Base-by-base conservation (phyloP, 2,113 vertebrate genomes). In the Donacobius atricapilla region DNA sequence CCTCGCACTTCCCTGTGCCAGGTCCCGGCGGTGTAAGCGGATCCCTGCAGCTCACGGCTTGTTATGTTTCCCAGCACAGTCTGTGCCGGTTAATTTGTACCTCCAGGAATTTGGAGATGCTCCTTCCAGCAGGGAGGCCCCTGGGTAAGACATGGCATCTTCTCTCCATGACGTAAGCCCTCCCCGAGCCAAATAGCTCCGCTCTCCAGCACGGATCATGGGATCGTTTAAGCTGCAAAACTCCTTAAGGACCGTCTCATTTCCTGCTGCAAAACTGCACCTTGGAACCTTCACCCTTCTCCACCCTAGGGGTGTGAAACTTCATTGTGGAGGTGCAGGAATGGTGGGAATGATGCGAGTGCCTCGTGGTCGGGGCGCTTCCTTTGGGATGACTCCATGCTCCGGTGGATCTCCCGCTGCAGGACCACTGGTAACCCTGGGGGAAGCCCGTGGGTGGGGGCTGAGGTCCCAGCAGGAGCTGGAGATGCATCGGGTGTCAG, bases 101-200 rank as follows among this genome's bases (percentile, higher is more conserved):
- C 87, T 94, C 84, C 95, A 96, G 91, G 96, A 96, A 96, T 96
- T 47, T 91, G 70, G 93, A 95, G 94, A 91, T 94, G 90, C 69
- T 96, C 64, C 90, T 90, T 94, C 86, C 90, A 97, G 51, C 47
- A 83, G 94, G 96, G 94, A 96, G 93, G 95, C 33, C 97, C 95
- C 87, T 94, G 95, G 65, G 88, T 90, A 33, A 76, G 79, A 88
- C 61, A 10, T 50, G 83, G 60, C 86, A 76, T 65, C 91, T 90
- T 75, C 61, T 88, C 64, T 66, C 71, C 66, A 27, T 95, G 85
- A 94, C 51, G 33, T 93, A 57, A 94, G 5, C 44, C 54, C 30
- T 54, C 0, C 12, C 39, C 0, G 9, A 73, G 84, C 71, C 84
- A 95, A 94, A 90, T 30, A 72, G 5, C 63, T 94, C 47, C 7